Evolutionary conservation across 1,140 invertebrate species (phyloP), one percentile per base, ranked within the genome.

Genomic region (Drosophila navojoa): DNA sequence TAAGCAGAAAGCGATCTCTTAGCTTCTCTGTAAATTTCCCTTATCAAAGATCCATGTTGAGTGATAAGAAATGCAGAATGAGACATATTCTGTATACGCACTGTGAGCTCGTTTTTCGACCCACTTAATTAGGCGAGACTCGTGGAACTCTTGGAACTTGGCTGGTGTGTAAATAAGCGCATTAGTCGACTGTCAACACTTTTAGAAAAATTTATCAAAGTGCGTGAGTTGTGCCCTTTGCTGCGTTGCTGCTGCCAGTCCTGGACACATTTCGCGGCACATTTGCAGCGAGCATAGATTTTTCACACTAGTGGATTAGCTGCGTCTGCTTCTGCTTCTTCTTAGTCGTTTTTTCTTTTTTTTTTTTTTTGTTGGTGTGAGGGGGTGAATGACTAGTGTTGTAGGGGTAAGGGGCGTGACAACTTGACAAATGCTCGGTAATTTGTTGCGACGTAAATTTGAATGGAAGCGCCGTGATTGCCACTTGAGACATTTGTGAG

Each of bases 371-470:
- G 9, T 32, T 32, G 9, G 32, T 27, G 27, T 4, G 7, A 10
- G 7, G 1, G 6, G 35, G n/a, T 44, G 40, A 1, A 3, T 16
- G 10, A 38, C 1, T 4, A 15, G 27, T 9, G 57, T 38, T n/a
- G 4, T 3, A 38, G 35, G 35, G 35, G n/a, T 16, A 10, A 40
- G 5, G 66, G 64, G 68, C 66, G 73, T 80, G 79, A 74, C 71
- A 79, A 76, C 45, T 86, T 90, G 89, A 90, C 87, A 90, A 90
- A 90, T 90, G 89, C 82, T 84, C 64, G 77, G 89, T 90, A 90
- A 90, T 90, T 90, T 90, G 89, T 90, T 90, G 89, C 79, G 87
- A 90, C 89, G 87, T 84, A 90, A 90, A 90, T 90, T 90, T 90
- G 87, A 90, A 90, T 90, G 89, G 84, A 90, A 90, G 80, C 81